phyloP scores from a whole-genome alignment of 2,113 vertebrate genomes.

The Zeus faber region DNA sequence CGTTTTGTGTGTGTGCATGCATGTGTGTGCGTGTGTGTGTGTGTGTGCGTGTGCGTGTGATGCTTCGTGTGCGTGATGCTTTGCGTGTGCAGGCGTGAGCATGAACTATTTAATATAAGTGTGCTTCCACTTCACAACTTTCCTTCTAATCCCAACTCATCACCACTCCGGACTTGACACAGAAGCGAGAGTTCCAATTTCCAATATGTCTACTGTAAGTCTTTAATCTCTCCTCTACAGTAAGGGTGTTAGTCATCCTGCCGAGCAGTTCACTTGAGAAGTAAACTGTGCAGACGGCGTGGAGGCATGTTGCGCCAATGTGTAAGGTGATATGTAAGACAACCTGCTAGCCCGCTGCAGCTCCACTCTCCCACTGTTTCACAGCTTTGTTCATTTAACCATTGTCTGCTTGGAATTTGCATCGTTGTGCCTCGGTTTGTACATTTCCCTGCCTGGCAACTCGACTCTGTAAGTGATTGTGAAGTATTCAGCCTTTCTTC shows the following conservation, averaged over 20 bases:
- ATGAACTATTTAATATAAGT: conserved; percentile 25
- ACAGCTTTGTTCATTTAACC: conserved; percentile 1
- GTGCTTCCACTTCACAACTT: conserved; percentile 10
- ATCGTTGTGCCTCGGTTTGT: conserved; percentile 25
- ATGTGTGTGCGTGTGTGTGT: not conserved
- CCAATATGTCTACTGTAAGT: conserved; percentile 20
- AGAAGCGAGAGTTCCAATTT: conserved; percentile 33
- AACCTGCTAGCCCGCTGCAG: not conserved
- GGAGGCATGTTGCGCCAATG: too few relatives aligned
- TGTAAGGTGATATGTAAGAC: conserved; percentile 2
- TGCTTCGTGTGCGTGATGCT: not conserved
- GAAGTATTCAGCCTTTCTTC: conserved; percentile 13
- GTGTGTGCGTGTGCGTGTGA: not conserved
- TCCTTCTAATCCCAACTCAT: conserved; percentile 43
- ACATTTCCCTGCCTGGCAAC: conserved; percentile 11
- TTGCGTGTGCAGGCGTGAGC: conserved; percentile 2
- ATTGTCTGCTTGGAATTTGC: too few relatives aligned
- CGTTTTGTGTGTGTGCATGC: not conserved
- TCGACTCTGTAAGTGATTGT: conserved; percentile 29
- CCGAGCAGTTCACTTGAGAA: conserved; percentile 9
- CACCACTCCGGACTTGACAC: conserved; percentile 9
- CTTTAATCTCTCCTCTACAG: conserved; percentile 35
- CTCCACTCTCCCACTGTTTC: too few relatives aligned
- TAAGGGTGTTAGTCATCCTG: conserved; percentile 23
- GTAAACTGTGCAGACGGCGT: conserved; percentile 26